Conservation (phyloP, 2,888 invertebrate genomes). For the Arctia plantaginis region DNA sequence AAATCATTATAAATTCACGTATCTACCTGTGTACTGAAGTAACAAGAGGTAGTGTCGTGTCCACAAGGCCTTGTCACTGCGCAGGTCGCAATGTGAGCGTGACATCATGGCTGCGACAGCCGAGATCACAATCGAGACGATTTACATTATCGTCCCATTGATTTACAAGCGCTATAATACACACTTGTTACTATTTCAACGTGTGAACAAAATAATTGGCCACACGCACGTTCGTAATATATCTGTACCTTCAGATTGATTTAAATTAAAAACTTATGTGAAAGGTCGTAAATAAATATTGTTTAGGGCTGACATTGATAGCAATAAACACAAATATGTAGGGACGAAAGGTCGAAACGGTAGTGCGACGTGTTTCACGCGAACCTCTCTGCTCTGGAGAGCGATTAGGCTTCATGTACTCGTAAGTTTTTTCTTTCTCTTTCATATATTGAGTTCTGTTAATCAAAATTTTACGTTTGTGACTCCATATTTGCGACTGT, state of each 20-base stretch:
- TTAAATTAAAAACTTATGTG: slow-evolving; percentile 32
- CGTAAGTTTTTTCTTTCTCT: no score
- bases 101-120: slow-evolving; percentile 75
- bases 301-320: slow-evolving; percentile 39
- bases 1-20: slow-evolving; percentile 50
- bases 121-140: slow-evolving; percentile 80
- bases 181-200: slow-evolving; percentile 66
- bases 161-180: slow-evolving; percentile 69
- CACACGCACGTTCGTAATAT: slow-evolving; percentile 58
- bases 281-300: slow-evolving; percentile 35
- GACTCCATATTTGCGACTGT: not conserved
- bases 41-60: slow-evolving; percentile 52
- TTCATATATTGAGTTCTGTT: not conserved
- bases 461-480: not conserved
- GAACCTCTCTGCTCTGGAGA: not conserved
- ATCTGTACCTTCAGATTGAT: slow-evolving; percentile 27
- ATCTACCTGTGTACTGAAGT: slow-evolving; percentile 49
- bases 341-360: not conserved
- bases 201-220: slow-evolving; percentile 74
- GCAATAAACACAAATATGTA: slow-evolving; percentile 9
- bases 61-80: slow-evolving; percentile 60
- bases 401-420: not conserved
- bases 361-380: not conserved
- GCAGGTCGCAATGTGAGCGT: slow-evolving; percentile 50
- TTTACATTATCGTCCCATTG: slow-evolving; percentile 82